phyloP scores from a whole-genome alignment of 2,113 vertebrate species.

The Chascanopsetta lugubris region DNA sequence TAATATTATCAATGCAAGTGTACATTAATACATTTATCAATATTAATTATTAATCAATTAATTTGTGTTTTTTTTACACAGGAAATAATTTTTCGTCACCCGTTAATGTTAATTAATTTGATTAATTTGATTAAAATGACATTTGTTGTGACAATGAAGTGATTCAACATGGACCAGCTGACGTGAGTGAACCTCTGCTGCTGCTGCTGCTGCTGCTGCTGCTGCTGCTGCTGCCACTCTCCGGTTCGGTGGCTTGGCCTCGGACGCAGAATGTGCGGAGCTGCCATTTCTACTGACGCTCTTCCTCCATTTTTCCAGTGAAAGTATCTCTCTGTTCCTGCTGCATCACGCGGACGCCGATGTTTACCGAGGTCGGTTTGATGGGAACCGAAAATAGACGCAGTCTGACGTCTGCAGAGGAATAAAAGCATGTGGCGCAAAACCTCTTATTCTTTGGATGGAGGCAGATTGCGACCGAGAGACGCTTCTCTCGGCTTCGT shows the following conservation, averaged over 20 bases:
- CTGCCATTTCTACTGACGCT: not conserved
- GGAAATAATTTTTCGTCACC: no score
- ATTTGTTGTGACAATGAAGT: not conserved
- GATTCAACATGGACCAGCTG: no score
- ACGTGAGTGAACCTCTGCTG: not conserved
- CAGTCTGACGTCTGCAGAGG: not conserved
- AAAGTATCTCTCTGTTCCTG: not conserved
- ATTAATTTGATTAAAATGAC: no score
- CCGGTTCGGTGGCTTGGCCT: not conserved
- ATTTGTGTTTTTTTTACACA: no score
- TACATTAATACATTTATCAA: no score
- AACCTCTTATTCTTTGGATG: constrained; percentile 40
- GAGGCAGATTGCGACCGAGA: constrained; percentile 8
- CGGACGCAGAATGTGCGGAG: not conserved
- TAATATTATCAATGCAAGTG: no score
- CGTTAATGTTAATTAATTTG: no score
- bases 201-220: no score
- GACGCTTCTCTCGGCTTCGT: constrained; percentile 10
- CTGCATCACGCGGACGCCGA: not conserved
- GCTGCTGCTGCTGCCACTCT: no score
- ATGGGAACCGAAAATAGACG: constrained; percentile 29
- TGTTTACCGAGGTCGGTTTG: constrained; percentile 8
- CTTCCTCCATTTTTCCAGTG: not conserved
- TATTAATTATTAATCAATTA: no score
- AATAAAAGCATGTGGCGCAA: constrained; percentile 22